Percentiles rank a stretch among this genome's conserved stretches.
Evolutionary conservation across 2,113 vertebrate genomes (phyloP).

Genomic region (Pelodiscus sinensis): DNA sequence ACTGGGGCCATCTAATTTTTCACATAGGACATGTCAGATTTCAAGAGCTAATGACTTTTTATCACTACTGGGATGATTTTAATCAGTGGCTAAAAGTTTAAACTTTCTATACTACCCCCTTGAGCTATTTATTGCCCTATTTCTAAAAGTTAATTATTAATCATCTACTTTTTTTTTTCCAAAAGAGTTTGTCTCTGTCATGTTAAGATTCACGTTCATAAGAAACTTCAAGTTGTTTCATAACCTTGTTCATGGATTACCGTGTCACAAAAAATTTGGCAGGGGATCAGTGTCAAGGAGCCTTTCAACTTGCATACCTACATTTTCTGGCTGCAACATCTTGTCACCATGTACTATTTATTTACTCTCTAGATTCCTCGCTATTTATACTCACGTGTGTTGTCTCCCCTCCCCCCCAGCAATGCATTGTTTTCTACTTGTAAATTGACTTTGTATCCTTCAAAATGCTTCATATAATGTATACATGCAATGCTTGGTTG

Average conservation of each 20-base stretch:
- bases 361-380: conserved; percentile 1
- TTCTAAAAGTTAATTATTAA: conserved; percentile 50
- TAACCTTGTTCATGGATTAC: conserved; percentile 36
- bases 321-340: not conserved
- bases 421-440: not conserved
- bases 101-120: not conserved
- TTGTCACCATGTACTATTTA: not conserved
- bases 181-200: conserved; percentile 23
- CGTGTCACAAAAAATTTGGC: conserved; percentile 26
- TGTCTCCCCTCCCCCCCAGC: too few species aligned
- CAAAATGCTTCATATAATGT: not conserved
- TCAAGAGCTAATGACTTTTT: not conserved
- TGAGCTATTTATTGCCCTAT: conserved; percentile 36
- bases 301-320: conserved; percentile 41
- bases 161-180: conserved; percentile 1
- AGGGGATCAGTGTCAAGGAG: conserved; percentile 52
- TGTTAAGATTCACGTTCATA: conserved; percentile 50
- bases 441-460: not conserved
- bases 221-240: conserved; percentile 26
- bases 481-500: not conserved
- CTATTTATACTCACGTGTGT: conserved; percentile 7
- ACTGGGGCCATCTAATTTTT: not conserved
- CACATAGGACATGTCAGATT: not conserved
- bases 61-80: not conserved
- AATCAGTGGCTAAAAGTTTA: conserved; percentile 19